Conservation (phyloP, 2,113 vertebrate species). For the Ancistrus triradiatus region DNA sequence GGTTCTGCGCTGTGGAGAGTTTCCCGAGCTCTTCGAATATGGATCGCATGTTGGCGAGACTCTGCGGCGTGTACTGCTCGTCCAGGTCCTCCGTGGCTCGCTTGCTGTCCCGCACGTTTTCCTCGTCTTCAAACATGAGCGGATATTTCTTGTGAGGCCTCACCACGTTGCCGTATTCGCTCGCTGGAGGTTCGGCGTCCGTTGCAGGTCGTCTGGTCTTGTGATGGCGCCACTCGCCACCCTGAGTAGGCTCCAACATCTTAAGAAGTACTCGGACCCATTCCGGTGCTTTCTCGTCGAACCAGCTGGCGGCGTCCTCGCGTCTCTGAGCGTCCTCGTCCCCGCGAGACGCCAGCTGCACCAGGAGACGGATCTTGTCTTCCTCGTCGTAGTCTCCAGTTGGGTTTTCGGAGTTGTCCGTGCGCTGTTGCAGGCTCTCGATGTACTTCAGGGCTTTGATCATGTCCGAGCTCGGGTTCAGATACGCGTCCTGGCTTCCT, state of each 20-base stretch:
- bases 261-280: slow-evolving; percentile 82
- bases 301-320: slow-evolving; percentile 63
- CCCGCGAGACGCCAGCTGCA: slow-evolving; percentile 75
- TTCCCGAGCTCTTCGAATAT: slow-evolving; percentile 92
- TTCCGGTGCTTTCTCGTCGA: slow-evolving; percentile 79
- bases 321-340: slow-evolving; percentile 71
- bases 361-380: slow-evolving; percentile 73
- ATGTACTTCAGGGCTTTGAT: slow-evolving; percentile 96
- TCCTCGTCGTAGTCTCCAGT: slow-evolving; percentile 76
- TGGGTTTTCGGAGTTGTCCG: slow-evolving; percentile 73
- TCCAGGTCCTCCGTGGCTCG: slow-evolving; percentile 92
- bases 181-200: slow-evolving; percentile 47
- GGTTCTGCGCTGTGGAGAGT: slow-evolving; percentile 68
- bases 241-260: slow-evolving; percentile 76
- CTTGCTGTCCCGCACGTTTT: slow-evolving; percentile 80
- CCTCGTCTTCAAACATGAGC: slow-evolving; percentile 82
- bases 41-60: slow-evolving; percentile 88
- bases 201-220: slow-evolving; percentile 58
- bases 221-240: slow-evolving; percentile 67
- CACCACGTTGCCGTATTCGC: slow-evolving; percentile 77
- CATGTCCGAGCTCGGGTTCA: slow-evolving; percentile 84
- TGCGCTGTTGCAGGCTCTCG: slow-evolving; percentile 87
- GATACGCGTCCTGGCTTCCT: slow-evolving; percentile 77
- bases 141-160: slow-evolving; percentile 80
- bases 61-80: slow-evolving; percentile 94